Conservation (phyloP, 1,140 invertebrate species). For the Parasteatoda tepidariorum region DNA sequence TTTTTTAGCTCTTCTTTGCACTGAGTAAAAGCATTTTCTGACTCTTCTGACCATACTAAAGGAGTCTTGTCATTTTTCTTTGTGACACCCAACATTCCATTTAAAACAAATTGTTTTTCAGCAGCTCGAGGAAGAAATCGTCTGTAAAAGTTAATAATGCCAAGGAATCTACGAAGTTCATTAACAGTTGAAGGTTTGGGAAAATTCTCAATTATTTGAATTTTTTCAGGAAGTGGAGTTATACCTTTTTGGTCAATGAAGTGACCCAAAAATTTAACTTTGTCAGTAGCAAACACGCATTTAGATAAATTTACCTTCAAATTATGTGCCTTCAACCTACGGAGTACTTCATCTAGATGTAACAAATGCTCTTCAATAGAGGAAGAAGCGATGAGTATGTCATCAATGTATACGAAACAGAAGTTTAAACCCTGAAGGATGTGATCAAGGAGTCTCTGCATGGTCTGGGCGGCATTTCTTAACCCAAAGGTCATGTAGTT, state of each 20-base stretch:
- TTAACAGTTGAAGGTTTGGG: conserved; percentile 65
- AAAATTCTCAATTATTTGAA: conserved; percentile 42
- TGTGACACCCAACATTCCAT: no score
- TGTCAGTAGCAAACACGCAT: conserved; percentile 35
- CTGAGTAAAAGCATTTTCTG: no score
- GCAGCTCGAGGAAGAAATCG: not conserved
- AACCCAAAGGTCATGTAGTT: conserved; percentile 53
- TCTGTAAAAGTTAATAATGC: conserved; percentile 68
- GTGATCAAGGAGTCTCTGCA: conserved; percentile 41
- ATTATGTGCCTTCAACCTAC: conserved; percentile 64
- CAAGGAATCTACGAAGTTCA: conserved; percentile 66
- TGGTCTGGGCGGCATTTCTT: conserved; percentile 43
- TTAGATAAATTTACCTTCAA: conserved; percentile 65
- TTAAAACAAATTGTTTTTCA: no score
- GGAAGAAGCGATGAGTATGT: conserved; percentile 70
- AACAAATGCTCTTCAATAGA: no score
- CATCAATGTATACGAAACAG: not conserved
- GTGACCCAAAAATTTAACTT: conserved; percentile 42
- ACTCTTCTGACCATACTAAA: no score
- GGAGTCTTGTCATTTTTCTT: no score
- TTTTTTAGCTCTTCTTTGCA: no score
- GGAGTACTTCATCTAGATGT: conserved; percentile 67
- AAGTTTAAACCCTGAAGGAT: conserved; percentile 13
- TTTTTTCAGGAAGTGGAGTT: conserved; percentile 15
- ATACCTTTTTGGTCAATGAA: conserved; percentile 20